Base-by-base conservation (phyloP, 1,140 invertebrate species). In the Ips typographus region DNA sequence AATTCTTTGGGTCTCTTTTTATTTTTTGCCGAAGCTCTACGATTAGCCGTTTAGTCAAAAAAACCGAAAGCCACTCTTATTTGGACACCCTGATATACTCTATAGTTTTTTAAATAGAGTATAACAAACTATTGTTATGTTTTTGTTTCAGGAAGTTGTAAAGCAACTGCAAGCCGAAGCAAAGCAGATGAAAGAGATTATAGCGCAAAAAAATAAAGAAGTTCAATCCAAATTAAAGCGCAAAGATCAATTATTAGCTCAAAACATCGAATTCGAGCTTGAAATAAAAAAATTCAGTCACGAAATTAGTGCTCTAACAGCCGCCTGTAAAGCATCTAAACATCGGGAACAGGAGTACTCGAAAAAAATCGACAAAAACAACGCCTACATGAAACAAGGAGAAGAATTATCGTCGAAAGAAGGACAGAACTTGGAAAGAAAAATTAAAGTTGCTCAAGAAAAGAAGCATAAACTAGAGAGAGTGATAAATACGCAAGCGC, bases 401-500 rank as follows among this genome's bases (percentile, higher is more conserved):
- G 68, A 76, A 62, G 43, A 66, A 44, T 42, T 80, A 40, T 70
- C 66, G 37, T 70, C 74, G 49, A 58, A 72, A 55, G 75, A 77
- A 59, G 77, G 76, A 1, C 60, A 83, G 77, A 71, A 83, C 78
- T 74, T 86, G 72, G 84, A 86, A 80, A 77, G 82, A 77, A 83
- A 90, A 73, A 79, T 88, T 37, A 76, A 76, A 3, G 82, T 89
- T 74, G 79, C 94, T 7, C 81, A 88, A 76, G 87, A 89, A 70
- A 82, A 83, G 2, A 89, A 89, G 66, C 88, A 91, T 58, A 89
- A 89, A 79, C 83, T 97, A 73, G 87, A 89, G 40, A 86, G 91
- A 71, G 90, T 85, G 72, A 89, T 97, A 3, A 96, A 96, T 80
- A 87, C 90, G 65, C 85, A 92, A 74, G 94, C 94, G 3, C 94